phyloP scores from a whole-genome alignment of 1,140 invertebrate genomes.

The Euschistus heros region DNA sequence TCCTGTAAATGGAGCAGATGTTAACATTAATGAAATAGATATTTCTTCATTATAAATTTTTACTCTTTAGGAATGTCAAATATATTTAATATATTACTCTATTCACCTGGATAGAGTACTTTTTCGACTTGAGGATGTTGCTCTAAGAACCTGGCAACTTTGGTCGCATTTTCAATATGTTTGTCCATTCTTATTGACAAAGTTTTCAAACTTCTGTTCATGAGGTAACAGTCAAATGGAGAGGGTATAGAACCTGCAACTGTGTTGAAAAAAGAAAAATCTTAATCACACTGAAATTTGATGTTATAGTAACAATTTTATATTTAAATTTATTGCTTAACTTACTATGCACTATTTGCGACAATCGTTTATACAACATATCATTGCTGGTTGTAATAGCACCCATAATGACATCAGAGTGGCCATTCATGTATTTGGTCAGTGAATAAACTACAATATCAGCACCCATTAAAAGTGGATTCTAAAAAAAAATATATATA shows the following conservation, averaged over 20 bases:
- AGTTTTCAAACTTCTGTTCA: conserved; percentile 91
- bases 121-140: conserved; percentile 61
- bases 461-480: conserved; percentile 80
- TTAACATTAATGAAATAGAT: too few relatives aligned
- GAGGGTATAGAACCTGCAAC: conserved; percentile 87
- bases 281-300: too few relatives aligned
- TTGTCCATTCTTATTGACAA: conserved; percentile 84
- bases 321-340: background rate
- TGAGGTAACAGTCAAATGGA: conserved; percentile 90
- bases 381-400: conserved; percentile 64
- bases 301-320: too few relatives aligned
- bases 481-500: too few relatives aligned
- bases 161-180: conserved; percentile 68
- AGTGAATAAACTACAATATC: conserved; percentile 88
- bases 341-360: conserved; percentile 84
- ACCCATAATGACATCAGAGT: conserved; percentile 97
- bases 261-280: conserved; percentile 35
- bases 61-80: too few relatives aligned
- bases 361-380: conserved; percentile 56
- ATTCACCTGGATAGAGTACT: conserved; percentile 71
- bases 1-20: conserved; percentile 40
- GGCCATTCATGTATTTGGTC: conserved; percentile 98
- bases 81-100: too few relatives aligned
- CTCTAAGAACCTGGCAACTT: conserved; percentile 71
- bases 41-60: too few relatives aligned